Conservation (phyloP, 2,797 vertebrate genomes). For the Myotis myotis region DNA sequence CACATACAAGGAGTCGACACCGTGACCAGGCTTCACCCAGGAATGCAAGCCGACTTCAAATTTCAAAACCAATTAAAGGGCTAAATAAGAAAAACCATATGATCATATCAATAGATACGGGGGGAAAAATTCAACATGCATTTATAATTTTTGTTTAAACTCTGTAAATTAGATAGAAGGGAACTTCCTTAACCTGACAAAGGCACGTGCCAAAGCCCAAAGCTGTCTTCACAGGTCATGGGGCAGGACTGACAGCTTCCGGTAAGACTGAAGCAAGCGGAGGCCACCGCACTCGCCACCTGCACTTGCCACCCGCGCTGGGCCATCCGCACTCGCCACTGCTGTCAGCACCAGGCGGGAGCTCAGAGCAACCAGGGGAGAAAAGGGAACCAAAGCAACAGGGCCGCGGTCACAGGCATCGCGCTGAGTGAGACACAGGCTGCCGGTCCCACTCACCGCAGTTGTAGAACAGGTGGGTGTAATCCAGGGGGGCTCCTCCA, state of each 20-base stretch:
- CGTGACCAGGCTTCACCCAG: not conserved
- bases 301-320: too few species aligned
- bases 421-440: not conserved
- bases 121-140: not conserved
- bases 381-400: too few species aligned
- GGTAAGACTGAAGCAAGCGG: rapidly evolving
- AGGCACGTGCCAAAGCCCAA: not conserved
- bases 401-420: too few species aligned
- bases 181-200: not conserved
- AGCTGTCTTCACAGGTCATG: rapidly evolving
- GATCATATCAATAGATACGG: not conserved
- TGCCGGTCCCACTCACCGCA: not conserved
- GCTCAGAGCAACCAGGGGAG: too few species aligned
- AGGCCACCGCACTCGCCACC: too few species aligned
- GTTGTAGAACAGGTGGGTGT: not conserved
- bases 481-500: not conserved
- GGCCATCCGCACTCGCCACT: rapidly evolving
- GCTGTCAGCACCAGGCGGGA: rapidly evolving
- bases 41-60: not conserved
- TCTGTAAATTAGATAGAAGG: not conserved
- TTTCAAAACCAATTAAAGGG: not conserved
- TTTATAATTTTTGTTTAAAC: not conserved
- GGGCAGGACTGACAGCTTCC: not conserved
- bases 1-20: rapidly evolving
- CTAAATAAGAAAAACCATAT: not conserved